Conservation (phyloP, 2,888 invertebrate species). For the Meteorus cinctellus region DNA sequence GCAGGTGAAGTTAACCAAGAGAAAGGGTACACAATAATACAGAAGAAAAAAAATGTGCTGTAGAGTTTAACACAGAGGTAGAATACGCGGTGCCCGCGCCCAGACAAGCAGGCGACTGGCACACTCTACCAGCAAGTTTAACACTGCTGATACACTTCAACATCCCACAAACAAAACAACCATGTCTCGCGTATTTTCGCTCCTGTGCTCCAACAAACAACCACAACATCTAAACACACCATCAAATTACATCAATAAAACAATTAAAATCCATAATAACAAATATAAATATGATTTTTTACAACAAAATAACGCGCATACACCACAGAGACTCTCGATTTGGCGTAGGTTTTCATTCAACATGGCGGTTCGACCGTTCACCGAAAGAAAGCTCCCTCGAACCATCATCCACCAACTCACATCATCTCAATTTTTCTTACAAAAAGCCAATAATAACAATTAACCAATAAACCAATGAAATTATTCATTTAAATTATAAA, state of each 20-base stretch:
- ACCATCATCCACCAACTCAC: conserved; percentile 53
- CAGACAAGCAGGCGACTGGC: conserved; percentile 61
- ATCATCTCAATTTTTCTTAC: conserved; percentile 43
- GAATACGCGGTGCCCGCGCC: conserved; percentile 59
- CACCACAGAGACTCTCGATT: conserved; percentile 65
- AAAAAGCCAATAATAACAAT: conserved; percentile 49
- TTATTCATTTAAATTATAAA: too few species aligned
- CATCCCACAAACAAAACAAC: conserved; percentile 61
- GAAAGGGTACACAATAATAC: conserved; percentile 37
- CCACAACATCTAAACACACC: not conserved
- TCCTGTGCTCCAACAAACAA: too few species aligned
- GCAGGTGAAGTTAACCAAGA: conserved; percentile 45
- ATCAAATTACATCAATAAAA: not conserved
- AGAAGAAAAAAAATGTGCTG: conserved; percentile 23
- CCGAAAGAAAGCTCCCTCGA: conserved; percentile 72
- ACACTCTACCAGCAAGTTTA: conserved; percentile 45
- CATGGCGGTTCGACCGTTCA: conserved; percentile 74
- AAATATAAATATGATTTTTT: not conserved
- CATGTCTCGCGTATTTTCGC: too few species aligned
- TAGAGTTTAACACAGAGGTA: conserved; percentile 49
- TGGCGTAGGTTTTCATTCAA: conserved; percentile 72
- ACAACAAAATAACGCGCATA: conserved; percentile 51
- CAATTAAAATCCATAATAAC: not conserved
- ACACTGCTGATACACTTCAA: conserved; percentile 58
- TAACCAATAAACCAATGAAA: conserved; percentile 20